Percentiles rank a stretch among this genome's conserved stretches.
phyloP scores from a whole-genome alignment of 2,113 vertebrate genomes.

The Phrynocephalus versicolor region DNA sequence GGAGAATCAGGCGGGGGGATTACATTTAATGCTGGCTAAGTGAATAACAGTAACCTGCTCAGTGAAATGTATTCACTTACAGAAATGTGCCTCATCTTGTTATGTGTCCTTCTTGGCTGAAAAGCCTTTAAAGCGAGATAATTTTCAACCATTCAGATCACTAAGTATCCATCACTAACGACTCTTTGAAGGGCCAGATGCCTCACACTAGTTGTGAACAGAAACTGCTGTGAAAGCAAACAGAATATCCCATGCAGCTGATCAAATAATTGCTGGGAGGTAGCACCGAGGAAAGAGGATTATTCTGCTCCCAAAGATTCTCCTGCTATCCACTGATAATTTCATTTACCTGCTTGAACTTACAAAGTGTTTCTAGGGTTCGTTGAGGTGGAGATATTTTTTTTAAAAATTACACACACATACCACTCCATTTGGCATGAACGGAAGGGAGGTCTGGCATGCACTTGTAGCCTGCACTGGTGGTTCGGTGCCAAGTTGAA shows the following conservation, averaged over 20 bases:
- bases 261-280: slow-evolving; percentile 46
- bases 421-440: background rate
- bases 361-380: slow-evolving; percentile 22
- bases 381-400: slow-evolving; percentile 2
- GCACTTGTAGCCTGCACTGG: background rate
- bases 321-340: slow-evolving; percentile 23
- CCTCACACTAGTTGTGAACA: slow-evolving; percentile 38
- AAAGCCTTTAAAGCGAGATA: slow-evolving; percentile 60
- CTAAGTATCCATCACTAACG: slow-evolving; percentile 46
- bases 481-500: background rate
- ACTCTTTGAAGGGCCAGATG: slow-evolving; percentile 43
- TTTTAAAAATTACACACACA: background rate
- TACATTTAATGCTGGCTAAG: slow-evolving; percentile 70
- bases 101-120: slow-evolving; percentile 38
- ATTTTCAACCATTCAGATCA: slow-evolving; percentile 54
- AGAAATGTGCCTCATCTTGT: slow-evolving; percentile 63
- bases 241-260: slow-evolving; percentile 41
- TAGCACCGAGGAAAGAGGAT: slow-evolving; percentile 41
- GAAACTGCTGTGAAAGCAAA: slow-evolving; percentile 51
- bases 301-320: slow-evolving; percentile 40
- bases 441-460: slow-evolving; percentile 12
- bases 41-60: slow-evolving; percentile 60
- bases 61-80: slow-evolving; percentile 57
- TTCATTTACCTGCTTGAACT: slow-evolving; percentile 39
- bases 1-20: slow-evolving; percentile 64